These are phyloP conservation scores for Porphyrio hochstetteri DNA, from an alignment of 2,113 vertebrate species.

Conservation along the genomic window DNA sequence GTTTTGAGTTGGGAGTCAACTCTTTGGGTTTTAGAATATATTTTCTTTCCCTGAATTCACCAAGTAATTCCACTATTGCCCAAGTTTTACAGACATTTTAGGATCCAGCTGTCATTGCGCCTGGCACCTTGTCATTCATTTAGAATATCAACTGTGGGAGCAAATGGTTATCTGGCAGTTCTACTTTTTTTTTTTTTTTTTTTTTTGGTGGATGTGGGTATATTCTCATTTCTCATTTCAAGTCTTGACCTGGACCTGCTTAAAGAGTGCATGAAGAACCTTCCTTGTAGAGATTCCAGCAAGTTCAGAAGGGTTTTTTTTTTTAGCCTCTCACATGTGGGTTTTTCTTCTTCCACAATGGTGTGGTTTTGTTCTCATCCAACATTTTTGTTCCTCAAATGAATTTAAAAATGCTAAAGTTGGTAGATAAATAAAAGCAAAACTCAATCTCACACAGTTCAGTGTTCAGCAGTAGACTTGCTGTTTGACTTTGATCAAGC, in stretches of 20 bases:
- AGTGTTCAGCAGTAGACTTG: rapidly evolving
- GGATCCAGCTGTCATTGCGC: neutral
- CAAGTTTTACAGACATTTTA: neutral
- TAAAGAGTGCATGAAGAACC: neutral
- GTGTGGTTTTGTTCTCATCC: neutral
- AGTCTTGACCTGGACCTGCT: neutral
- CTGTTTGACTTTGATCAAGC: neutral
- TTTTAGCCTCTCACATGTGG: neutral
- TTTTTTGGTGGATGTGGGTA: neutral
- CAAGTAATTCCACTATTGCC: neutral
- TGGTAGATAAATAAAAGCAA: neutral
- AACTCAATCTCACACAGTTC: neutral
- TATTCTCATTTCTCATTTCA: neutral
- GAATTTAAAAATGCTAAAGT: neutral
- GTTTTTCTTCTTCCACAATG: neutral
- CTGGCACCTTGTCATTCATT: neutral
- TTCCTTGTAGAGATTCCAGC: neutral
- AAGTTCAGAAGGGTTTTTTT: neutral
- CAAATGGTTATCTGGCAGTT: neutral
- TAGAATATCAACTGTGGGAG: neutral
- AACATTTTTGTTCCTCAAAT: neutral
- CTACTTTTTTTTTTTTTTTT: neutral
- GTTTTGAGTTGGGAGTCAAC: neutral
- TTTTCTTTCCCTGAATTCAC: neutral
- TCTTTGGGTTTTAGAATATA: neutral